These are phyloP conservation scores for Triplophysa siluroides DNA, from an alignment of 2,113 vertebrate genomes.

Conservation along the genomic window DNA sequence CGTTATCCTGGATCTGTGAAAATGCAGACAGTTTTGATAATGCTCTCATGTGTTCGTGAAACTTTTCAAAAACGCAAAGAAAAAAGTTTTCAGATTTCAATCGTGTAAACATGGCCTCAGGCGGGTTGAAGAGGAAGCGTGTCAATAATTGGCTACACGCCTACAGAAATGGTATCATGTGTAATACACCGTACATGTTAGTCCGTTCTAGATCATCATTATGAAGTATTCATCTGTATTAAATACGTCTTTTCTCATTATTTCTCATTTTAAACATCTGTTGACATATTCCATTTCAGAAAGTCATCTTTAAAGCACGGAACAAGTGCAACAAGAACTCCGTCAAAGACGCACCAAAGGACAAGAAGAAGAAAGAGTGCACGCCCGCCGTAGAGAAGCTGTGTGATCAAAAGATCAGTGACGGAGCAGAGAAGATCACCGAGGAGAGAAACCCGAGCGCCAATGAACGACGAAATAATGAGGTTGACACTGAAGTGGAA, in stretches of 20 bases:
- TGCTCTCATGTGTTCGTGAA: no score
- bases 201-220: background rate
- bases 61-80: no score
- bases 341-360: constrained; percentile 70
- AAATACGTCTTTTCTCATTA: constrained; percentile 17
- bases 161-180: no score
- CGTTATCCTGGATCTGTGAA: no score
- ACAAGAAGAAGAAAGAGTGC: constrained; percentile 70
- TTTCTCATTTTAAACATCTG: constrained; percentile 30
- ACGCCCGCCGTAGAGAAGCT: constrained; percentile 52
- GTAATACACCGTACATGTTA: background rate
- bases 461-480: constrained; percentile 27
- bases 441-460: constrained; percentile 52
- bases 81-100: no score
- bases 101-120: no score
- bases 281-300: constrained; percentile 69
- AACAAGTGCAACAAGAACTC: constrained; percentile 76
- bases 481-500: constrained; percentile 28
- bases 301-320: constrained; percentile 76
- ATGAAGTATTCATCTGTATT: background rate
- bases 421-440: constrained; percentile 55
- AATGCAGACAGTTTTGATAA: no score
- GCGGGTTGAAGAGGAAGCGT: no score
- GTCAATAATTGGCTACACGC: no score
- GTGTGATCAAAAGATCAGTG: constrained; percentile 61